These are phyloP conservation scores for Nyctibius bracteatus DNA, from an alignment of 2,113 vertebrate genomes.

Conservation along the genomic window DNA sequence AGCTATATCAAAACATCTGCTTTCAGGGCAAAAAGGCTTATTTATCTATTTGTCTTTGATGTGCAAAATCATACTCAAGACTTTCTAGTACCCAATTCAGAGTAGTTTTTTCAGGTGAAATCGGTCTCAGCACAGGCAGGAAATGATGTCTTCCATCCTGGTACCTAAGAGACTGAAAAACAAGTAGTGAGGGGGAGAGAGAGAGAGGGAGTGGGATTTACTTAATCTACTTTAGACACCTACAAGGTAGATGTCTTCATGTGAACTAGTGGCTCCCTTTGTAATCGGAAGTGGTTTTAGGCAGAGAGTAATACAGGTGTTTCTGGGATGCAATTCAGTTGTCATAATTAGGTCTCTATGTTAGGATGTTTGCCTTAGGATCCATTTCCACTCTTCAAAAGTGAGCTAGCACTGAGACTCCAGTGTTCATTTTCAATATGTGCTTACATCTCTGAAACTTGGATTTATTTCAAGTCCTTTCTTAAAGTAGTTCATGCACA, in stretches of 20 bases:
- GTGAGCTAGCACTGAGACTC: background rate
- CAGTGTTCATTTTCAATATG: background rate
- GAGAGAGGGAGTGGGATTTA: background rate
- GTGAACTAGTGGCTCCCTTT: background rate
- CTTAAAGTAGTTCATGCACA: background rate
- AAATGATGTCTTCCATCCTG: background rate
- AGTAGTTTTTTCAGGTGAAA: background rate
- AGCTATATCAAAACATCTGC: background rate
- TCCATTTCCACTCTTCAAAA: background rate
- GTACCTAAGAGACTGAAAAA: background rate
- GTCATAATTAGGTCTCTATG: background rate
- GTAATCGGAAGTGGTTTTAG: background rate
- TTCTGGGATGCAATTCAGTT: background rate
- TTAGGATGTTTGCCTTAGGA: background rate
- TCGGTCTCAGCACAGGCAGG: background rate
- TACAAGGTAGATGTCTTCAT: background rate
- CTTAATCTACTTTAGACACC: background rate
- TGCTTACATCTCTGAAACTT: background rate
- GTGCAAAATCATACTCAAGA: background rate
- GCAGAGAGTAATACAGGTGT: background rate
- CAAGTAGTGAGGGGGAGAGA: background rate
- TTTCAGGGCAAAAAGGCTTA: background rate
- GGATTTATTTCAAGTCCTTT: background rate
- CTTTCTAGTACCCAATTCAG: fast-evolving
- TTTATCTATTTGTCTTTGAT: background rate